Percentiles rank a stretch among this genome's conserved stretches.
These are phyloP conservation scores for Pelmatolapia mariae DNA, from an alignment of 2,113 vertebrate genomes.

Conservation along the genomic window DNA sequence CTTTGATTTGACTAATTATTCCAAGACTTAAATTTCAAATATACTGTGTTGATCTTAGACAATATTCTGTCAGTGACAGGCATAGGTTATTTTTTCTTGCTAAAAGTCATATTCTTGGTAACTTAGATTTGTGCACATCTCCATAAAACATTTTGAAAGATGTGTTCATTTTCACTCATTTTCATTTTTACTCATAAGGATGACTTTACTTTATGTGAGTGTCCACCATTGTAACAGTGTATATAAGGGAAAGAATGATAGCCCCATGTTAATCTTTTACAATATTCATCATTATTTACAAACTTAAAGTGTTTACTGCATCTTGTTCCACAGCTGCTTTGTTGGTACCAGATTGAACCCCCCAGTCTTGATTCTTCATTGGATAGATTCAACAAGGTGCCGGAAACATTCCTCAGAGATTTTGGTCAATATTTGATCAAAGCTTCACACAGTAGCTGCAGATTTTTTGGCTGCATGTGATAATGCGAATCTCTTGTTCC, in stretches of 20 bases:
- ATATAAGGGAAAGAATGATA: not conserved
- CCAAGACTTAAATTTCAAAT: too few species aligned
- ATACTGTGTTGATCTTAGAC: not conserved
- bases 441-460: not conserved
- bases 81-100: accelerated
- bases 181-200: not conserved
- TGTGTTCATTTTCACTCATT: not conserved
- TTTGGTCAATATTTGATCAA: accelerated
- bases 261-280: not conserved
- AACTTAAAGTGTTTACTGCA: not conserved
- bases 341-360: not conserved
- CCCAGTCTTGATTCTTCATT: not conserved
- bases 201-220: not conserved
- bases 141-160: not conserved
- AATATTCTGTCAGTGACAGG: not conserved
- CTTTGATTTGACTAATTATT: not conserved
- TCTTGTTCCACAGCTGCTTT: not conserved
- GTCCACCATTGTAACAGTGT: not conserved
- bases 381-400: not conserved
- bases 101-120: not conserved
- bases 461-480: not conserved
- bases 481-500: not conserved
- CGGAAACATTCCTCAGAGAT: not conserved
- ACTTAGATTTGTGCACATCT: not conserved
- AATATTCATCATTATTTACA: not conserved